These are phyloP conservation scores for Marmota monax DNA, from an alignment of 2,113 vertebrate species.

Conservation along the genomic window DNA sequence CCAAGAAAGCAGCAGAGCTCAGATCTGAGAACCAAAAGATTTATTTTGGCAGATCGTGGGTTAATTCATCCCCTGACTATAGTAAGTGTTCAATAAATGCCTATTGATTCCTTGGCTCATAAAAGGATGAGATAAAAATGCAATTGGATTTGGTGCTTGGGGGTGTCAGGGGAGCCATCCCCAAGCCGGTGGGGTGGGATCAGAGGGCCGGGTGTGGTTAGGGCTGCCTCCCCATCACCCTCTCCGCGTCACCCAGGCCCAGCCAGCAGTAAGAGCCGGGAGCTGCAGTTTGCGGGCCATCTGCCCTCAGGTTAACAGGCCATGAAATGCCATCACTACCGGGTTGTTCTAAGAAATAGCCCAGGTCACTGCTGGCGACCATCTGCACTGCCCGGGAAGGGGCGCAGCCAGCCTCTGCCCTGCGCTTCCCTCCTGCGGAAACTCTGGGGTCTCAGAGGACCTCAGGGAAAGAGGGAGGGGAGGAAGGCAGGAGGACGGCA, in stretches of 20 bases:
- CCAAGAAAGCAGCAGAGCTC: neutral
- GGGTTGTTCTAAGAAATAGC: neutral
- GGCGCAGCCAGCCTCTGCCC: neutral
- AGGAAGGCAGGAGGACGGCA: neutral
- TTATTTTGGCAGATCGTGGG: neutral
- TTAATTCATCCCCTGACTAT: neutral
- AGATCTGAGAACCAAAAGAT: neutral
- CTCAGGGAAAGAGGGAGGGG: neutral
- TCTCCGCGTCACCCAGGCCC: neutral
- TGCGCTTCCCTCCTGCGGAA: neutral
- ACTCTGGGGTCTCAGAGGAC: neutral
- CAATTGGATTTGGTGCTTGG: neutral
- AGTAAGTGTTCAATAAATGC: neutral
- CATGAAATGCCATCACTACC: neutral
- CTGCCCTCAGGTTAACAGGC: slow-evolving; percentile 55
- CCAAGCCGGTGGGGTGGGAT: neutral
- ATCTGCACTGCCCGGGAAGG: neutral
- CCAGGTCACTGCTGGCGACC: neutral
- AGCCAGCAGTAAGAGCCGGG: neutral
- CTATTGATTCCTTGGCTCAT: neutral
- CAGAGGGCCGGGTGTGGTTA: neutral
- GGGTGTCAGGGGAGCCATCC: neutral
- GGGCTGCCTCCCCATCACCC: too few relatives aligned
- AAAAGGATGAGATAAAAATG: neutral
- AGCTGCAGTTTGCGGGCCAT: slow-evolving; percentile 42